Conservation (phyloP, 2,113 vertebrate genomes). For the Thunnus maccoyii region DNA sequence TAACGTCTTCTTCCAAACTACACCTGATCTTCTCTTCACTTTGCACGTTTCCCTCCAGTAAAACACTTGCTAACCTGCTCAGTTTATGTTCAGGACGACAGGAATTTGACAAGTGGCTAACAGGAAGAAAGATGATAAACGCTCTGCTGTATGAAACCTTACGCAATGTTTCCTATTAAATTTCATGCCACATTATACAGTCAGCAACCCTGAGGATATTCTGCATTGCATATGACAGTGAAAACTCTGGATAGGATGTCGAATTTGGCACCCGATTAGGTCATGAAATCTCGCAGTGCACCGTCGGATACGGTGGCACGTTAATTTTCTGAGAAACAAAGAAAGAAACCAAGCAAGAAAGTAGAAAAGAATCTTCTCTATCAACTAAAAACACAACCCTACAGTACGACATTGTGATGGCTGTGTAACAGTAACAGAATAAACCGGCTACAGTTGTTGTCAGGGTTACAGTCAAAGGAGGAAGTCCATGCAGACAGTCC, state of each 20-base stretch:
- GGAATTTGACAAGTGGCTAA: background rate
- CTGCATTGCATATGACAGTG: background rate
- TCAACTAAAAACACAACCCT: background rate
- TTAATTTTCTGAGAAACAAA: conserved; percentile 3
- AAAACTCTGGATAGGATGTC: background rate
- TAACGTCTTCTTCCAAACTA: background rate
- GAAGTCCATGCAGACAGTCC: conserved; percentile 87
- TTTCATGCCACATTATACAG: no score
- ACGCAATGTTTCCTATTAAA: no score
- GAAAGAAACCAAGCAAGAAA: background rate
- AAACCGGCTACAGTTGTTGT: conserved; percentile 43
- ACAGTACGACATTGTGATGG: background rate
- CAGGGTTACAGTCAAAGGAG: conserved; percentile 56
- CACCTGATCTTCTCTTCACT: background rate
- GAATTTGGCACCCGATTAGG: background rate
- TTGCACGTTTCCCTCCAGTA: background rate
- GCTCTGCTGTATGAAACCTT: background rate
- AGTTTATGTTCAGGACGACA: background rate
- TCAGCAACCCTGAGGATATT: background rate
- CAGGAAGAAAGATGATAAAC: no score
- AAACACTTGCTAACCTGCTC: background rate
- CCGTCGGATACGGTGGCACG: background rate
- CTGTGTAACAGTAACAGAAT: conserved; percentile 25
- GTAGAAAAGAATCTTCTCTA: background rate
- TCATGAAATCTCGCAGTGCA: background rate